Evolutionary conservation across 35 echinoderm and acorn worm genomes (phyloP), one percentile per base, ranked within the genome.

Genomic region (Heliocidaris erythrogramma): DNA sequence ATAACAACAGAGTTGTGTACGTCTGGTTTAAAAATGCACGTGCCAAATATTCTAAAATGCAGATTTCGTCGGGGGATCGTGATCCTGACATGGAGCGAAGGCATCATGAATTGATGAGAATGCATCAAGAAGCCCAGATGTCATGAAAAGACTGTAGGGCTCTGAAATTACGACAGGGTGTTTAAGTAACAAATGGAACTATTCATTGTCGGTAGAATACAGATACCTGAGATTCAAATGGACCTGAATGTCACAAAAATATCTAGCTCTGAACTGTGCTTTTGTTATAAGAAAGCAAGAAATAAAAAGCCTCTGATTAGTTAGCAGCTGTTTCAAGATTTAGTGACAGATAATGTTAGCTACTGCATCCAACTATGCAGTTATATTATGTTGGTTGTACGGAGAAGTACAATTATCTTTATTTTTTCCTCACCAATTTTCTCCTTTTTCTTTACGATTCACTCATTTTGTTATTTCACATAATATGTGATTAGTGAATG

Each of bases 11-110:
- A 29, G 96, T 97, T 4, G 97, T 99, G 18, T 97, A 97, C 47
- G 98, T 99, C 47, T 99, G 98, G 98, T 99, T 99, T 85, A 99
- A 99, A 88, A 99, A 99, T 90, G 95, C 97, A 1, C 96, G 98
- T 32, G 98, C 98, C 7, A 99, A 99, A 69, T 94, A 96, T 60
- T 96, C 95, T 24, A 96, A 93, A 47, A 92, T 93, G 92, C 91
- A 92, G 95, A 18, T 78, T 21, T 5, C 24, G 21, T 56, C 59
- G 12, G 2, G 18, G 21, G 92, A 42, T 10, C 11, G 29, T 30
- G 91, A 92, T 13, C 91, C 91, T 18, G 91, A 92, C 8, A 92
- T 59, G 50, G 91, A 92, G 29, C 13, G 91, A 13, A 49, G 49
- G 14, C 47, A 48, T 14, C 50, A 32, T 30, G 91, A 92, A 59